These are phyloP conservation scores for Sipha flava DNA, from an alignment of 1,140 invertebrate species.

Conservation along the genomic window DNA sequence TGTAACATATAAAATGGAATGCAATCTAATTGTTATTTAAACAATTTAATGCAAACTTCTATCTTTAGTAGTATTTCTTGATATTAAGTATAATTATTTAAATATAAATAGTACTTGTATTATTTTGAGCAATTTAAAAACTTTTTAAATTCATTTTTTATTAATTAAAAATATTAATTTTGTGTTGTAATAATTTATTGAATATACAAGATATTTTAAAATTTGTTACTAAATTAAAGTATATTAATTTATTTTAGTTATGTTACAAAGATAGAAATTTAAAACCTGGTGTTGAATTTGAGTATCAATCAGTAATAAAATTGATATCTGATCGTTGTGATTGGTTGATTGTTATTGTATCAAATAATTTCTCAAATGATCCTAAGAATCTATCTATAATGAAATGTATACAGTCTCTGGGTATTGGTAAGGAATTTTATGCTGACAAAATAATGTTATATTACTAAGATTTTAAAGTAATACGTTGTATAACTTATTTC, in stretches of 20 bases:
- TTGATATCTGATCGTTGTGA: constrained; percentile 65
- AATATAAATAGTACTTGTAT: too few species aligned
- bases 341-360: constrained; percentile 61
- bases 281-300: constrained; percentile 53
- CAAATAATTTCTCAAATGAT: constrained; percentile 60
- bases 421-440: constrained; percentile 52
- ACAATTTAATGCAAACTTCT: too few species aligned
- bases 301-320: constrained; percentile 59
- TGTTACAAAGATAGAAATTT: constrained; percentile 61
- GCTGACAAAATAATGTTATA: neutral
- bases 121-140: too few species aligned
- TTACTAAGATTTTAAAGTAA: neutral
- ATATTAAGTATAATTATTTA: too few species aligned
- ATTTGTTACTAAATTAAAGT: constrained; percentile 24
- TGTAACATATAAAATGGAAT: too few species aligned
- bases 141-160: too few species aligned
- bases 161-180: too few species aligned
- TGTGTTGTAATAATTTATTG: too few species aligned
- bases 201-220: too few species aligned
- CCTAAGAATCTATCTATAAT: constrained; percentile 61
- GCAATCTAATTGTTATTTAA: too few species aligned
- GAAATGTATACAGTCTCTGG: constrained; percentile 62
- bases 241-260: constrained; percentile 46
- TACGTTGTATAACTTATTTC: neutral
- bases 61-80: too few species aligned